Evolutionary conservation across 2,888 invertebrate species (phyloP).

Genomic region (Meliscaeva auricollis): DNA sequence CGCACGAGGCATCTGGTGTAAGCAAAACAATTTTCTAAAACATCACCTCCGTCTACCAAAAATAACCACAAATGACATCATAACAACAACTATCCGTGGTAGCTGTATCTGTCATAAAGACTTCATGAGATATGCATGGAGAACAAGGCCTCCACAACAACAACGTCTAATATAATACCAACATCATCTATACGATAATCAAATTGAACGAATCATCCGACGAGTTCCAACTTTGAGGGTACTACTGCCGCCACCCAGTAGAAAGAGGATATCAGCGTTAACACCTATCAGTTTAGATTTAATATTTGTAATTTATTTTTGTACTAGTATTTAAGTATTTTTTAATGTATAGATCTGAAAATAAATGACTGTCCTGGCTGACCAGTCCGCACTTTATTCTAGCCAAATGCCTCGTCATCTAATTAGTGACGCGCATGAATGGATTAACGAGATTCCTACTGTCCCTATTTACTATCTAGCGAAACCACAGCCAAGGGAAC

Average conservation of each 20-base stretch:
- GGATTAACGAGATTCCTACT: slow-evolving; percentile 84
- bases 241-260: background rate
- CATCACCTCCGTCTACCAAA: background rate
- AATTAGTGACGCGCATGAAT: slow-evolving; percentile 22
- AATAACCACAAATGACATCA: background rate
- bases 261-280: background rate
- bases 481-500: slow-evolving; percentile 85
- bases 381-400: background rate
- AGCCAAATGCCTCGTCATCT: background rate
- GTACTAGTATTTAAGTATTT: no score
- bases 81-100: background rate
- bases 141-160: background rate
- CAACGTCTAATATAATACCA: background rate
- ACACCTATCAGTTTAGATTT: background rate
- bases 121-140: slow-evolving; percentile 13
- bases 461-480: slow-evolving; percentile 87
- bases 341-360: background rate
- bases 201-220: background rate
- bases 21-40: background rate
- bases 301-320: background rate
- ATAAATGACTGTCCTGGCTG: background rate
- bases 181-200: background rate
- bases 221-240: background rate
- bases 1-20: background rate
- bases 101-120: background rate